Evolutionary conservation across 2,113 vertebrate genomes (phyloP).

Genomic region (Nesoenas mayeri): DNA sequence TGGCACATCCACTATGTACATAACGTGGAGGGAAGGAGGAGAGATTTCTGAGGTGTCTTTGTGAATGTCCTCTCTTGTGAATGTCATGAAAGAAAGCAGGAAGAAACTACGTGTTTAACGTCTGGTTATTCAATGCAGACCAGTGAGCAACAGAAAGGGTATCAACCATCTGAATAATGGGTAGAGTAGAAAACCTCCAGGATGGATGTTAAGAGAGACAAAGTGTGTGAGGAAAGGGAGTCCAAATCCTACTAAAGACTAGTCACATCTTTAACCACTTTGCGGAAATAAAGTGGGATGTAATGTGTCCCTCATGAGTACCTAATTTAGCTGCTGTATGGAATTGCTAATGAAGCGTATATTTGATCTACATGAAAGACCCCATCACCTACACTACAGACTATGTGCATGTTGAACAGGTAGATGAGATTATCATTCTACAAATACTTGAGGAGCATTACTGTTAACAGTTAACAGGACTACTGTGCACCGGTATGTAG

Average conservation of each 20-base stretch:
- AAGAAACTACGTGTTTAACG: background rate
- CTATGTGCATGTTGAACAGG: background rate
- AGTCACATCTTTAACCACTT: background rate
- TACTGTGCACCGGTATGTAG: background rate
- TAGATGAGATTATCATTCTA: background rate
- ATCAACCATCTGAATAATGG: background rate
- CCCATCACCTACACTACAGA: background rate
- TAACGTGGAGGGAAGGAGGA: background rate
- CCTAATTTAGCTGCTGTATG: background rate
- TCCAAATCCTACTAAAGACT: background rate
- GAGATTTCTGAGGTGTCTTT: background rate
- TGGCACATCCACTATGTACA: accelerated
- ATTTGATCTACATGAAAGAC: background rate
- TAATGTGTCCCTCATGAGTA: background rate
- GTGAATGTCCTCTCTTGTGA: background rate
- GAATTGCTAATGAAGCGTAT: background rate
- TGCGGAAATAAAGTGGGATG: background rate
- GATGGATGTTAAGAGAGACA: background rate
- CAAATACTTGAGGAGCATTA: background rate
- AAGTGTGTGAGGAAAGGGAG: background rate
- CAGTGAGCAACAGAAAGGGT: background rate
- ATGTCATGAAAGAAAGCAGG: background rate
- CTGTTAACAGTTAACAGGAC: background rate
- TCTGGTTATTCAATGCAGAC: background rate
- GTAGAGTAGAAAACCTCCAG: background rate